These are phyloP conservation scores for Pheosia gnoma DNA, from an alignment of 2,888 invertebrate species.

Conservation along the genomic window DNA sequence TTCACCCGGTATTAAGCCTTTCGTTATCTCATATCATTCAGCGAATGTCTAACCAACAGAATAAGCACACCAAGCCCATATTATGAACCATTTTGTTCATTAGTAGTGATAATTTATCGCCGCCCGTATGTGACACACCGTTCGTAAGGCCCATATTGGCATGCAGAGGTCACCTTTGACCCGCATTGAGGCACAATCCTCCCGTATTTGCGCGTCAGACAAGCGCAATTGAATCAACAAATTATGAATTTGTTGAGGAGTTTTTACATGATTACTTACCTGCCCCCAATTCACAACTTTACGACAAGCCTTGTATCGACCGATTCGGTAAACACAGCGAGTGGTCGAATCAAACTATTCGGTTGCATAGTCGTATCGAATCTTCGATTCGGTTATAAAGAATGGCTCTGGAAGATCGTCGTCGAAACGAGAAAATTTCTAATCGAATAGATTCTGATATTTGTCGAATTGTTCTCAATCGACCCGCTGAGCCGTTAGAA, in stretches of 20 bases:
- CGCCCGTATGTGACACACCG: neutral
- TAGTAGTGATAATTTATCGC: neutral
- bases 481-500: no score
- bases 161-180: constrained; percentile 3
- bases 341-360: no score
- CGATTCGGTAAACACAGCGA: no score
- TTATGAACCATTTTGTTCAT: neutral
- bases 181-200: constrained; percentile 2
- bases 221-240: neutral
- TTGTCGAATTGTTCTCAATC: no score
- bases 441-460: no score
- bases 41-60: neutral
- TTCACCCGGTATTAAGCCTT: no score
- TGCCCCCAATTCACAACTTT: no score
- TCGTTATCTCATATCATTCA: neutral
- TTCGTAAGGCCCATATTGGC: constrained; percentile 1
- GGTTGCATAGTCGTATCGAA: no score
- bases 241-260: neutral
- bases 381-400: no score
- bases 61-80: constrained; percentile 1
- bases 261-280: neutral
- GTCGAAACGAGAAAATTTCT: no score
- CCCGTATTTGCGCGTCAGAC: constrained; percentile 6
- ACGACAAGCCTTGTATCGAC: no score
- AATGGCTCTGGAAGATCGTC: no score